These are phyloP conservation scores for Tenualosa ilisha DNA, from an alignment of 2,797 vertebrate genomes.

Conservation along the genomic window DNA sequence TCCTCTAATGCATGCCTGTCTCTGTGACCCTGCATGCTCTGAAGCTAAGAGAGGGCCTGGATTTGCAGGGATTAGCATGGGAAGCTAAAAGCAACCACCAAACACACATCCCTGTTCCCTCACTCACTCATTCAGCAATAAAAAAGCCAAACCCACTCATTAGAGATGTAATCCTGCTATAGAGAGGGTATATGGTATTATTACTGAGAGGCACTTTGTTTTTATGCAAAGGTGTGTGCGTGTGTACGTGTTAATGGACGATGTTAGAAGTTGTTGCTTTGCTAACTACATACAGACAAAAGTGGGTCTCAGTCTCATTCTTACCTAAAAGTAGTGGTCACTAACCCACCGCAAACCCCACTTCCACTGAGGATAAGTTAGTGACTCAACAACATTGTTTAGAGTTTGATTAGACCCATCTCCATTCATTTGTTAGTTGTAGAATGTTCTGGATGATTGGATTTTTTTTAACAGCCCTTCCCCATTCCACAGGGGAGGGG, in stretches of 20 bases:
- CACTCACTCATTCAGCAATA: constrained; percentile 38
- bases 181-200: constrained; percentile 40
- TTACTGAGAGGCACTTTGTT: constrained; percentile 6
- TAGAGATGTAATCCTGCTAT: constrained; percentile 56
- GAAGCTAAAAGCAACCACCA: constrained; percentile 5
- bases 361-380: no score
- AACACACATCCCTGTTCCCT: not conserved
- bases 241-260: not conserved
- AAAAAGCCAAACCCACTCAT: constrained; percentile 55
- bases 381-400: no score
- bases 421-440: no score
- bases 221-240: not conserved
- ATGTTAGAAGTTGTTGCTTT: no score
- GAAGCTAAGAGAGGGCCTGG: constrained; percentile 23
- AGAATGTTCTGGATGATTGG: no score
- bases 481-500: no score
- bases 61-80: constrained; percentile 46
- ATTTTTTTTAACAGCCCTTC: no score
- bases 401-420: no score
- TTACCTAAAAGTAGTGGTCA: not conserved
- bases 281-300: no score
- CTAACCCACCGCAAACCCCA: not conserved
- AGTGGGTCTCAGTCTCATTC: not conserved
- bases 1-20: constrained; percentile 33
- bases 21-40: constrained; percentile 37